Percentiles rank a stretch among this genome's conserved stretches.
Evolutionary conservation across 1,140 invertebrate genomes (phyloP).

Genomic region (Branchinecta lynchi): DNA sequence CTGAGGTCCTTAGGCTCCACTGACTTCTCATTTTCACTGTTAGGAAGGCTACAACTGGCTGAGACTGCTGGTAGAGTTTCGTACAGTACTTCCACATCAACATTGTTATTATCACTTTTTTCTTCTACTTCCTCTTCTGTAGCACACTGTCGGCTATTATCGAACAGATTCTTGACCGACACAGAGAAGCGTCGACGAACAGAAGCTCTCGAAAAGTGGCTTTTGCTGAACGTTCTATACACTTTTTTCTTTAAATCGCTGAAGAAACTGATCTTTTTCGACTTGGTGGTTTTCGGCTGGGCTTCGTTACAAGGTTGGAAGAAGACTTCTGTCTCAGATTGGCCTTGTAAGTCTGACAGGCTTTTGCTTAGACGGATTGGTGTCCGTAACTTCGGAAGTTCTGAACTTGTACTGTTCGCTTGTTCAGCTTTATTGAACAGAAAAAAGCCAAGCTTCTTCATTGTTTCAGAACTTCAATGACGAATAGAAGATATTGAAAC

Average conservation of each 20-base stretch:
- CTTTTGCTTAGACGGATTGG: neutral
- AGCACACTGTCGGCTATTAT: neutral
- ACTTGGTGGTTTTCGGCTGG: neutral
- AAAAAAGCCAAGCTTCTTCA: no score
- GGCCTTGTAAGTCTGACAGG: neutral
- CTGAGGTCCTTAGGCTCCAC: no score
- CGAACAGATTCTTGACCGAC: neutral
- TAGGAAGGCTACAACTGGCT: neutral
- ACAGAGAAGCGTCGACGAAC: neutral
- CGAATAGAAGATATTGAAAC: no score
- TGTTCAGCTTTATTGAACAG: no score
- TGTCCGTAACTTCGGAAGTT: neutral
- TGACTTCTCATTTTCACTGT: neutral
- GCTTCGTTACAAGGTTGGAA: neutral
- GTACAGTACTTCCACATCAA: neutral
- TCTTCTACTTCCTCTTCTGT: neutral
- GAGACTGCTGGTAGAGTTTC: neutral
- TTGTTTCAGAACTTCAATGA: no score
- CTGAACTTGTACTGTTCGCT: no score
- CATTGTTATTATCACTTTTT: slow-evolving; percentile 1
- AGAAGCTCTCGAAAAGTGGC: neutral
- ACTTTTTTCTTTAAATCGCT: slow-evolving; percentile 2
- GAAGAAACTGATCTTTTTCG: neutral
- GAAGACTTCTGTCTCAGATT: neutral
- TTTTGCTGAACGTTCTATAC: neutral